Evolutionary conservation across 2,888 invertebrate species (phyloP), one percentile per base, ranked within the genome.

Genomic region (Drosophila lacicola): DNA sequence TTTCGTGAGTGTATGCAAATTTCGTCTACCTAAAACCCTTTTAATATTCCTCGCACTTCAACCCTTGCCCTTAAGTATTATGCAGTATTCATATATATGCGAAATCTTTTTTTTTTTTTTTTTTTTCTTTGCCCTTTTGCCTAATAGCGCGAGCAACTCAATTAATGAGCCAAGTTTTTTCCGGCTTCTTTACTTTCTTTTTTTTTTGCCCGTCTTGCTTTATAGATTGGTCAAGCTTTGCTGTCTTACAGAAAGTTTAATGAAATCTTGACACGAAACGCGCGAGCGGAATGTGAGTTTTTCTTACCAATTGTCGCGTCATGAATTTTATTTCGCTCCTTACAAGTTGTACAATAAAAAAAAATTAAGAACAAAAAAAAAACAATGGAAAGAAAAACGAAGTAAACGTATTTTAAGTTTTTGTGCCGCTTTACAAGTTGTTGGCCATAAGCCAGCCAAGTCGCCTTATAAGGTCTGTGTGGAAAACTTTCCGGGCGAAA

Each of bases 251-350:
- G 66, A 74, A 75, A 75, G 83, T 83, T 88, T 82, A 90, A 90
- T 88, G 89, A 90, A 90, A 90, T 88, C 86, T 88, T 83, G 75
- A 78, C 83, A 86, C 76, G 82, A 79, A 85, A 64, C 70, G 57
- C 66, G 46, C 57, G 39, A 70, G 29, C 33, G 42, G 54, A 45
- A 62, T 58, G 74, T 62, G 73, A 68, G 51, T 47, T 65, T 57
- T 29, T 53, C 65, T 33, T 47, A 50, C 53, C 70, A 81, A 88
- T 83, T 86, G 86, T 76, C 81, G 77, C 67, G 87, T 77, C 81
- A 89, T 87, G 87, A 87, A 87, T 87, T 89, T 89, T 81, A 87
- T 88, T 89, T 83, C 69, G 67, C 69, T 66, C 54, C 74, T 73
- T 70, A 80, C 78, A 78, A 88, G 80, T 75, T 85, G 70, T 51